These are phyloP conservation scores for Pristionchus mayeri DNA, from an alignment of 2,888 invertebrate genomes.

Conservation along the genomic window DNA sequence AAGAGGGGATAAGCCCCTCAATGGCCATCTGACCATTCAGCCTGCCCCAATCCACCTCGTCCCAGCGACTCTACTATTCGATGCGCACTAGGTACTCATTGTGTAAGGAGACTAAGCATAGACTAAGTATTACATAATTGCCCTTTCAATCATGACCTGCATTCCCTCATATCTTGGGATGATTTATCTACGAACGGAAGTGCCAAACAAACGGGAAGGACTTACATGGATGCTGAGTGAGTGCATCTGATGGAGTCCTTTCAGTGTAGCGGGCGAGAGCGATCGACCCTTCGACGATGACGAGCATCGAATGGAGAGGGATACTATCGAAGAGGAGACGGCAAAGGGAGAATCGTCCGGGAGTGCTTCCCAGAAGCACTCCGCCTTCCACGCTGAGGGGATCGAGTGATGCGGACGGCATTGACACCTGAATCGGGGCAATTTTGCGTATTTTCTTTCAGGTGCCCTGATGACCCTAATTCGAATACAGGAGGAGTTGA, in stretches of 20 bases:
- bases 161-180: no score
- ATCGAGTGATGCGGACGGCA: conserved; percentile 22
- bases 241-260: neutral
- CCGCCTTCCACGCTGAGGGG: neutral
- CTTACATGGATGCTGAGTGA: neutral
- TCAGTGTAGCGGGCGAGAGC: neutral
- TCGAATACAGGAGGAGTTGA: no score
- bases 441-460: no score
- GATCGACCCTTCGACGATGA: neutral
- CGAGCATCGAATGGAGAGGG: conserved; percentile 11
- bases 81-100: no score
- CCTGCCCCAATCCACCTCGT: neutral
- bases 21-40: neutral
- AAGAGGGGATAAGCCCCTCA: conserved; percentile 20
- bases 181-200: no score
- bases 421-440: conserved; percentile 22
- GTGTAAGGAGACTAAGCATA: no score
- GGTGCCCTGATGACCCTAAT: no score
- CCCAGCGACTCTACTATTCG: no score
- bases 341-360: conserved; percentile 13
- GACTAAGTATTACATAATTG: no score
- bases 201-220: no score
- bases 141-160: no score
- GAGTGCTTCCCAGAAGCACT: neutral
- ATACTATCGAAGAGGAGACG: neutral